phyloP scores from a whole-genome alignment of 2,797 vertebrate species.

The Nannoperca australis region DNA sequence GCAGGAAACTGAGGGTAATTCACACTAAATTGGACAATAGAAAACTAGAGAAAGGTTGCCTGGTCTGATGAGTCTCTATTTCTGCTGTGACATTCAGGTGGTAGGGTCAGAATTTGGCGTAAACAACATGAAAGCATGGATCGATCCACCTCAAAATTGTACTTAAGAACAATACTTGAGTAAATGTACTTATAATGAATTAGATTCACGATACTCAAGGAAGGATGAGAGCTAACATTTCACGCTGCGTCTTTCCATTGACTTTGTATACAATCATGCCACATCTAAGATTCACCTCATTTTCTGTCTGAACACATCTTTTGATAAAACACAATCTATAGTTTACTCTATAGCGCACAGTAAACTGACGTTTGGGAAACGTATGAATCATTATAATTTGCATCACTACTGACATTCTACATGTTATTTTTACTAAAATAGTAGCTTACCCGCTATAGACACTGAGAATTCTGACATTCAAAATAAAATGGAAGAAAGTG shows the following conservation, averaged over 20 bases:
- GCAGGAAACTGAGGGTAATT: too few relatives aligned
- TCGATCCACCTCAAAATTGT: neutral
- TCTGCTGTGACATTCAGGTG: too few relatives aligned
- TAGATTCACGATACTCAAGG: too few relatives aligned
- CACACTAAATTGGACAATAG: too few relatives aligned
- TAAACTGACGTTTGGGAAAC: neutral
- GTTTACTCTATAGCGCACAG: neutral
- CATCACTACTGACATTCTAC: neutral
- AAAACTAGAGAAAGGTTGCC: too few relatives aligned
- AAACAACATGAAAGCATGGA: constrained; percentile 22
- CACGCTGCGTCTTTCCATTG: neutral
- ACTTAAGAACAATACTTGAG: neutral
- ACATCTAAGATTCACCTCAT: neutral
- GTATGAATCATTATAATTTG: neutral
- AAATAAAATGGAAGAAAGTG: neutral
- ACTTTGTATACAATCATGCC: neutral
- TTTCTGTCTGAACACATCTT: neutral
- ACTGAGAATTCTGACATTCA: neutral
- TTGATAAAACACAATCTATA: neutral
- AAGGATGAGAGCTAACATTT: too few relatives aligned
- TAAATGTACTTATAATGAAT: too few relatives aligned
- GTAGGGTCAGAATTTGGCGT: constrained; percentile 9
- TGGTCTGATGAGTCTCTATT: too few relatives aligned
- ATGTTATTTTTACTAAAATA: neutral
- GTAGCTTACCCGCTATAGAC: neutral